These are phyloP conservation scores for Tanytarsus gracilentus DNA, from an alignment of 2,888 invertebrate species.

Conservation along the genomic window DNA sequence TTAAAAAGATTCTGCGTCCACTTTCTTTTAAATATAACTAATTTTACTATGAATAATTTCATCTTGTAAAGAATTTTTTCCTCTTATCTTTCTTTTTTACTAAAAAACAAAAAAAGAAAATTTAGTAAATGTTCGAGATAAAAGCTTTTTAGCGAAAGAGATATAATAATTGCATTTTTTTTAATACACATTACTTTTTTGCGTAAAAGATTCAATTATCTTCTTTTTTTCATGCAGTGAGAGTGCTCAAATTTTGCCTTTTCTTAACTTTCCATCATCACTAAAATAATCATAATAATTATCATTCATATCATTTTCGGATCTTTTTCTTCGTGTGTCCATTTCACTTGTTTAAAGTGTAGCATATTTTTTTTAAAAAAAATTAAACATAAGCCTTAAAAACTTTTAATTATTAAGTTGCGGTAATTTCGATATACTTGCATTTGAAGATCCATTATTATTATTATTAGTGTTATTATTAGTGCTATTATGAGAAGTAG, in stretches of 20 bases:
- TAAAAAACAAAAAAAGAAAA: neutral
- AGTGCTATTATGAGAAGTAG: conserved; percentile 18
- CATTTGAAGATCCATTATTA: conserved; percentile 24
- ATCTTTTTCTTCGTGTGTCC: too few relatives aligned
- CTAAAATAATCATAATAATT: too few relatives aligned
- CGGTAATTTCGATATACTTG: conserved; percentile 5
- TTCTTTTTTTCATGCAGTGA: too few relatives aligned
- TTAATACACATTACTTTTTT: conserved; percentile 1
- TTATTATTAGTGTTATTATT: conserved; percentile 14
- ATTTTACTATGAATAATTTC: neutral
- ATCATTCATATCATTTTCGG: too few relatives aligned
- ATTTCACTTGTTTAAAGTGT: neutral
- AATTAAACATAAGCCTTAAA: conserved; percentile 14
- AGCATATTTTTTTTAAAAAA: neutral
- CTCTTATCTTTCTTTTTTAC: neutral
- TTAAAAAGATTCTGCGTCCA: neutral
- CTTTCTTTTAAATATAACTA: neutral
- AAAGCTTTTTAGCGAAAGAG: neutral
- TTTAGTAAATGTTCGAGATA: neutral
- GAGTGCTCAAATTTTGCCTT: neutral
- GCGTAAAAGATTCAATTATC: too few relatives aligned
- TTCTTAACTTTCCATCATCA: too few relatives aligned
- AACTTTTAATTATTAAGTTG: conserved; percentile 23
- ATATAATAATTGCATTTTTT: conserved; percentile 9
- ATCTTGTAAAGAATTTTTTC: neutral